Evolutionary conservation across 1,140 invertebrate genomes (phyloP).

Genomic region (Galendromus occidentalis): DNA sequence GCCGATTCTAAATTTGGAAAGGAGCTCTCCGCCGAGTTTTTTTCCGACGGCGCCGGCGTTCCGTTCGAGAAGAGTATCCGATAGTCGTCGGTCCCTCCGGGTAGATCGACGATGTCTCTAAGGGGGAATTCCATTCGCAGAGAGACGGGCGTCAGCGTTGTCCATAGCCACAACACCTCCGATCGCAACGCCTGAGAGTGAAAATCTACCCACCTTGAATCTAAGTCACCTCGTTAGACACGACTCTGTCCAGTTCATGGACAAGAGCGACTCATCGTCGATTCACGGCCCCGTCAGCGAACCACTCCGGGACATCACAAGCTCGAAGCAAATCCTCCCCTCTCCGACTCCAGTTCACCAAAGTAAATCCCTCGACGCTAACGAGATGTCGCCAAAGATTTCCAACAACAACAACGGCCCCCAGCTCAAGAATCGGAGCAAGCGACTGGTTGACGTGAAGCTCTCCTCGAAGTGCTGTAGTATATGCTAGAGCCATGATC

Average conservation of each 20-base stretch:
- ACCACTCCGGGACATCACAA: neutral
- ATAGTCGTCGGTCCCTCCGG: too few relatives aligned
- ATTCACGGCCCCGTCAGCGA: neutral
- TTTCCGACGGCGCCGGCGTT: too few relatives aligned
- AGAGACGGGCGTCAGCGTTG: neutral
- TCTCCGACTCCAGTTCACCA: neutral
- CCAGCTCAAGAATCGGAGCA: conserved; percentile 1
- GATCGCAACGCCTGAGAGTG: neutral
- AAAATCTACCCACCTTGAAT: neutral
- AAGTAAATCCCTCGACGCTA: neutral
- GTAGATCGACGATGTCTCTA: too few relatives aligned
- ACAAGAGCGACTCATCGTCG: conserved; percentile 6
- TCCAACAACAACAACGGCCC: neutral
- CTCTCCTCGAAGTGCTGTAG: conserved; percentile 3
- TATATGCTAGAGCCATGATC: neutral
- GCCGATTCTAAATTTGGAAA: too few relatives aligned
- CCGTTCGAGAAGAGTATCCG: too few relatives aligned
- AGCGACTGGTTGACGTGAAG: conserved; percentile 6
- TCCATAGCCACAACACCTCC: conserved; percentile 1
- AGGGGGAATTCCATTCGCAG: too few relatives aligned
- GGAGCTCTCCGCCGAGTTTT: too few relatives aligned
- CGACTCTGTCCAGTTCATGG: conserved; percentile 5
- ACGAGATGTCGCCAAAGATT: neutral
- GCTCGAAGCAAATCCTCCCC: neutral
- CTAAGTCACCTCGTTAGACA: neutral